These are phyloP conservation scores for Pseudopodoces humilis DNA, from an alignment of 2,113 vertebrate genomes.

Conservation along the genomic window DNA sequence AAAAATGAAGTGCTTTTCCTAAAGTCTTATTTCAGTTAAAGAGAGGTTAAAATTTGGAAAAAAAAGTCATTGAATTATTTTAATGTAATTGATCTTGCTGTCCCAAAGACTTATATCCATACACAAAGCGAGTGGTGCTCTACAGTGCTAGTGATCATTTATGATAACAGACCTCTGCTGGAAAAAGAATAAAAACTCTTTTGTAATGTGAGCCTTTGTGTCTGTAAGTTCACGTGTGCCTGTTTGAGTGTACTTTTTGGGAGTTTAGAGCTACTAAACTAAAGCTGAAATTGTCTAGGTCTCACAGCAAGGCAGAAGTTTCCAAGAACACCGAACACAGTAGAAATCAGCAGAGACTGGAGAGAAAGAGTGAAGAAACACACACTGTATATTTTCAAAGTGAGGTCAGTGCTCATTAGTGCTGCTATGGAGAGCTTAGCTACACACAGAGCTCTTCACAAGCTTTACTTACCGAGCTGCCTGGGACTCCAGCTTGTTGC, in stretches of 20 bases:
- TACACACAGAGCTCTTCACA: constrained; percentile 42
- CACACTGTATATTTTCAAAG: constrained; percentile 40
- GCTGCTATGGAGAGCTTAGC: constrained; percentile 46
- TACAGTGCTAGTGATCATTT: background rate
- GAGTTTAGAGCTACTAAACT: background rate
- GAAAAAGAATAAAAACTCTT: background rate
- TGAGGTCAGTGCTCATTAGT: constrained; percentile 65
- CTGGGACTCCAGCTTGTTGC: constrained; percentile 6
- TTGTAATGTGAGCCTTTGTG: background rate
- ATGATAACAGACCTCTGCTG: background rate
- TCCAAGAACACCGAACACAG: background rate
- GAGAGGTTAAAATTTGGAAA: background rate
- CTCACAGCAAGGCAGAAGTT: background rate
- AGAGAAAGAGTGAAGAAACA: constrained; percentile 43
- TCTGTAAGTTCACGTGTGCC: background rate
- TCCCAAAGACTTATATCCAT: background rate
- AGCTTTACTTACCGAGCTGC: constrained; percentile 32
- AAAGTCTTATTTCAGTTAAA: background rate
- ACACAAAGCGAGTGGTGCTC: background rate
- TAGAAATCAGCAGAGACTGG: background rate
- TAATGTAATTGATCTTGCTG: constrained; percentile 25
- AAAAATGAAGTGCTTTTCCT: constrained; percentile 8
- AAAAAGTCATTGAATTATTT: background rate
- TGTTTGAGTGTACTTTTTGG: background rate
- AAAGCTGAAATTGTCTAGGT: background rate